Conservation (phyloP, 2,888 invertebrate species). For the Neoscelio sp. region DNA sequence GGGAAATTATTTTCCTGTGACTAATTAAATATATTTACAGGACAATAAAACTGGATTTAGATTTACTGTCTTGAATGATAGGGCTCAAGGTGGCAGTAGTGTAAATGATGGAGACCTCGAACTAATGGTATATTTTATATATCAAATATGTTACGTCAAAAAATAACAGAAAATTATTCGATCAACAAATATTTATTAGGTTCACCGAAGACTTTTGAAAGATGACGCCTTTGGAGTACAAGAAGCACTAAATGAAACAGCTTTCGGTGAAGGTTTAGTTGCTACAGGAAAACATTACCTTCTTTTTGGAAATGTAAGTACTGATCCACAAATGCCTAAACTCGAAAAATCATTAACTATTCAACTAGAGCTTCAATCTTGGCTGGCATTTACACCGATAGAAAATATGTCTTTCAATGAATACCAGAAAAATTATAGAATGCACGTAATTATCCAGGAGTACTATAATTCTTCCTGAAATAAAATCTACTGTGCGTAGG, state of each 20-base stretch:
- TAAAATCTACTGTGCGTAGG: too few species aligned
- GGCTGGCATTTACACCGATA: slow-evolving; percentile 86
- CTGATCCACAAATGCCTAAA: slow-evolving; percentile 65
- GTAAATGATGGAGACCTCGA: slow-evolving; percentile 90
- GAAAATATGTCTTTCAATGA: slow-evolving; percentile 83
- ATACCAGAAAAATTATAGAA: slow-evolving; percentile 83
- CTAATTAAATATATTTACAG: slow-evolving; percentile 89
- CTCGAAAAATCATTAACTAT: slow-evolving; percentile 82
- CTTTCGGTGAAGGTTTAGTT: slow-evolving; percentile 88
- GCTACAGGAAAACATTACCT: slow-evolving; percentile 88
- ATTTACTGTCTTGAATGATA: slow-evolving; percentile 88
- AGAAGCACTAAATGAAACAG: slow-evolving; percentile 94
- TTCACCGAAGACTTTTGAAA: slow-evolving; percentile 92
- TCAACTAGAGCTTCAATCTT: slow-evolving; percentile 85
- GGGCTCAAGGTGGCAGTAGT: slow-evolving; percentile 93
- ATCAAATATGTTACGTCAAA: too few species aligned
- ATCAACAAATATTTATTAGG: slow-evolving; percentile 81
- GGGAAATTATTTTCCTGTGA: slow-evolving; percentile 98
- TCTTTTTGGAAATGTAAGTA: slow-evolving; percentile 78
- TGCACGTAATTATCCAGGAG: slow-evolving; percentile 83
- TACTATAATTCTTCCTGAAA: too few species aligned
- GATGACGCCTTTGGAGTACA: slow-evolving; percentile 98
- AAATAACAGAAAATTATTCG: too few species aligned
- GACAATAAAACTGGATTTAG: slow-evolving; percentile 83
- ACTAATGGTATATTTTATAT: too few species aligned